These are phyloP conservation scores for Rhabdornis inornatus DNA, from an alignment of 2,113 vertebrate genomes.

Conservation along the genomic window DNA sequence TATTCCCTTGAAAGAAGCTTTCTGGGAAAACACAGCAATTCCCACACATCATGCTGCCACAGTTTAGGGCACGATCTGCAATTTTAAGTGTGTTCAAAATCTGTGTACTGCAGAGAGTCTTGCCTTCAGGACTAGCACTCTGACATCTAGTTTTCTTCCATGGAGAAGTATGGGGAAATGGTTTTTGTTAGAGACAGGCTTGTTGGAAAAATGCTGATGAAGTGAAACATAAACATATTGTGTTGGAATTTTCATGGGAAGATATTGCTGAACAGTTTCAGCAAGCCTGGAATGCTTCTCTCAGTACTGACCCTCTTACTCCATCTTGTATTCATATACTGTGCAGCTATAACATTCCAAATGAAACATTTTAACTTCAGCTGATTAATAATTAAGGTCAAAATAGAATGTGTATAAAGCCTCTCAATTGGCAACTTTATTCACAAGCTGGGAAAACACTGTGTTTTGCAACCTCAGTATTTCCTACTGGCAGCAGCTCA, in stretches of 20 bases:
- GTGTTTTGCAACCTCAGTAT: conserved; percentile 38
- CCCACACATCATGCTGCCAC: background rate
- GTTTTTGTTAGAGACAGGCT: background rate
- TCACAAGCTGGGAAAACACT: background rate
- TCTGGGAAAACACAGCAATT: conserved; percentile 24
- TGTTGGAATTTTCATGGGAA: conserved; percentile 39
- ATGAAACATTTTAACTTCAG: background rate
- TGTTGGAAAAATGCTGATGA: conserved; percentile 27
- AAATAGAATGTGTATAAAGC: background rate
- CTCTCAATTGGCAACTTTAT: background rate
- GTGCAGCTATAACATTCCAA: background rate
- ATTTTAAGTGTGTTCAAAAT: background rate
- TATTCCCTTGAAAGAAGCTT: background rate
- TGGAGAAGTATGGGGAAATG: background rate
- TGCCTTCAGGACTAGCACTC: conserved; percentile 7
- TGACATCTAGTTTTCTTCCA: conserved; percentile 28
- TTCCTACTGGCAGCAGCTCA: conserved; percentile 28
- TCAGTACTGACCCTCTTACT: background rate
- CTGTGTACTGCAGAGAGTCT: background rate
- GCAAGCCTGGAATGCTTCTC: background rate
- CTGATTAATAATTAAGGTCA: background rate
- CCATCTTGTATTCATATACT: background rate
- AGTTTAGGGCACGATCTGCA: background rate
- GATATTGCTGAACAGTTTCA: conserved; percentile 7
- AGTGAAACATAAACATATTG: conserved; percentile 30